phyloP scores from a whole-genome alignment of 2,888 invertebrate species.

The Mythimna loreyi region DNA sequence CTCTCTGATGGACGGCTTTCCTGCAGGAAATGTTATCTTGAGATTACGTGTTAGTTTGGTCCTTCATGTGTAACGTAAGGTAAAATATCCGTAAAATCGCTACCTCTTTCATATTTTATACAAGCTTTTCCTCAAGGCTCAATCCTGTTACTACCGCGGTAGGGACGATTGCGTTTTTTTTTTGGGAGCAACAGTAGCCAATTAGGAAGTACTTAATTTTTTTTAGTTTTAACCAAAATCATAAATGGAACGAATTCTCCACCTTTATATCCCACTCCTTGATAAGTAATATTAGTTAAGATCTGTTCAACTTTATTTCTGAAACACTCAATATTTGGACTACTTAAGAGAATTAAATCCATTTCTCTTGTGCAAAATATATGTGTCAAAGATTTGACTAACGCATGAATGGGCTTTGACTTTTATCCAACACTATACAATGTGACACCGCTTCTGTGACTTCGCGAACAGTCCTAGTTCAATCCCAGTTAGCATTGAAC shows the following conservation, averaged over 20 bases:
- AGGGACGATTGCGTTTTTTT: no score
- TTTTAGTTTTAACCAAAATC: no score
- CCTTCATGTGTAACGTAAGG: background rate
- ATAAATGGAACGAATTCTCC: background rate
- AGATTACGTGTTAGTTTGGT: conserved; percentile 16
- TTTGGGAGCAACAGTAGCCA: no score
- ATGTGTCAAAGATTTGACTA: conserved; percentile 6
- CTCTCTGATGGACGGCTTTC: conserved; percentile 22
- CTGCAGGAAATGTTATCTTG: conserved; percentile 5
- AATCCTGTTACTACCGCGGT: no score
- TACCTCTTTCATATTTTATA: background rate
- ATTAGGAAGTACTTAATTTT: no score
- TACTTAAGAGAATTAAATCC: conserved; percentile 14
- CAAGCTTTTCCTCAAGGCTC: no score
- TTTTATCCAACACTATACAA: conserved; percentile 21
- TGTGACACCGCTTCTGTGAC: conserved; percentile 19
- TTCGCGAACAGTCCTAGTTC: conserved; percentile 2
- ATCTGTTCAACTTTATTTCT: background rate
- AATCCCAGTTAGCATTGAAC: background rate
- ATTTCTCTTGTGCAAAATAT: background rate
- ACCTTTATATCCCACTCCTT: background rate
- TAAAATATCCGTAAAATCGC: background rate
- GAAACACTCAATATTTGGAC: background rate
- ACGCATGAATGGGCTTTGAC: conserved; percentile 17
- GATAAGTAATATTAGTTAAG: background rate